Conservation (phyloP, 2,113 vertebrate species). For the Xenopus borealis region DNA sequence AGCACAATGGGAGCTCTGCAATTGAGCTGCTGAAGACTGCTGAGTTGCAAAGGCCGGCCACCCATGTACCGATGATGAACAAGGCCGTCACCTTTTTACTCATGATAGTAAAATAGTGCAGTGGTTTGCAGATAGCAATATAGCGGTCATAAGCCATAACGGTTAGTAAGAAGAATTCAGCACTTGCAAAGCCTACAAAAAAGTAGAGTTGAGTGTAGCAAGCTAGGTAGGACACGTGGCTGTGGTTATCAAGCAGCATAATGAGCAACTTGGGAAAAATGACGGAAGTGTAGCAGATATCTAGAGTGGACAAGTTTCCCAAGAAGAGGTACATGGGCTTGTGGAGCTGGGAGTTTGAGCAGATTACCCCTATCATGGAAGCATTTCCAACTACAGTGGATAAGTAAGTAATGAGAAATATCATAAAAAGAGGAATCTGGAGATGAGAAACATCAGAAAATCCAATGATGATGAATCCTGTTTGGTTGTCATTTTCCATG, state of each 20-base stretch:
- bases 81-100: neutral
- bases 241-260: neutral
- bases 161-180: slow-evolving; percentile 15
- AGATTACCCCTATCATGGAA: too few species aligned
- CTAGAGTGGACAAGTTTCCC: slow-evolving; percentile 24
- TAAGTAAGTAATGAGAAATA: too few species aligned
- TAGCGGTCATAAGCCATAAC: slow-evolving; percentile 35
- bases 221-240: slow-evolving; percentile 11
- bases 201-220: slow-evolving; percentile 33
- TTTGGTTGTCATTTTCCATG: too few species aligned
- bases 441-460: too few species aligned
- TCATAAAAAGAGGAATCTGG: too few species aligned
- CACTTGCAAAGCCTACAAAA: neutral
- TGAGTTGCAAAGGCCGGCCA: neutral
- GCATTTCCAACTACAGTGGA: too few species aligned
- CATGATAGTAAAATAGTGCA: slow-evolving; percentile 21
- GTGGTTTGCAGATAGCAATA: slow-evolving; percentile 24
- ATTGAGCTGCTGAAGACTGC: neutral
- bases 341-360: slow-evolving; percentile 3
- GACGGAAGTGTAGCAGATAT: slow-evolving; percentile 15
- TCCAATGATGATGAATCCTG: too few species aligned
- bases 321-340: slow-evolving; percentile 38
- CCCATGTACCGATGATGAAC: slow-evolving; percentile 4
- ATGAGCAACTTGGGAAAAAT: slow-evolving; percentile 23
- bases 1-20: slow-evolving; percentile 39